Evolutionary conservation across 64 coral and sea anemone genomes (phyloP).

Genomic region (Porites lutea): DNA sequence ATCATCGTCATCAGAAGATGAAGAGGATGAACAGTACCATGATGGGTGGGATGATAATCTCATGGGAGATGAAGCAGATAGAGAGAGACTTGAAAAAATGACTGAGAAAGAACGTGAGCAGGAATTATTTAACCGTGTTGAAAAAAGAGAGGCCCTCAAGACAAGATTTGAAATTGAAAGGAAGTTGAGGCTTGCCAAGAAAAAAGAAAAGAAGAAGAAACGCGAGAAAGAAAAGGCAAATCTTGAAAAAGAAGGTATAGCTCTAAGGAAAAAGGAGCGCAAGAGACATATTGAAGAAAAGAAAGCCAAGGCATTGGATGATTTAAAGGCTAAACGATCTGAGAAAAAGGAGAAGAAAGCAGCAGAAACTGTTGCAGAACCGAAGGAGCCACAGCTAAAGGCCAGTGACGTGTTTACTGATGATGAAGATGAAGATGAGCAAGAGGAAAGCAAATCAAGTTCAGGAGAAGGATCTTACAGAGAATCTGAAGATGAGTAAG

Average conservation of each 20-base stretch:
- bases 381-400: conserved; percentile 90
- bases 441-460: conserved; percentile 93
- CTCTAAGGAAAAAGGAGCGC: conserved; percentile 89
- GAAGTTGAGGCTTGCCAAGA: conserved; percentile 86
- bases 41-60: conserved; percentile 96
- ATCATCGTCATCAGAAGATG: conserved; percentile 90
- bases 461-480: conserved; percentile 80
- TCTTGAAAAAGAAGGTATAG: conserved; percentile 87
- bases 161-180: conserved; percentile 98
- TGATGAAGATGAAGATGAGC: conserved; percentile 97
- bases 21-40: conserved; percentile 97
- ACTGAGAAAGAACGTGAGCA: conserved; percentile 97
- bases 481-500: conserved; percentile 97
- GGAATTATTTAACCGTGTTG: conserved; percentile 95
- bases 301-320: conserved; percentile 95
- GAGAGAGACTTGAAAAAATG: conserved; percentile 97
- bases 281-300: conserved; percentile 95
- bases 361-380: conserved; percentile 83
- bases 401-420: conserved; percentile 97
- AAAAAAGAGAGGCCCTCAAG: conserved; percentile 96
- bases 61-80: conserved; percentile 95
- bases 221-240: conserved; percentile 81
- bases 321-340: conserved; percentile 87
- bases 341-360: conserved; percentile 94
- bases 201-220: conserved; percentile 95